phyloP scores from a whole-genome alignment of 1,140 invertebrate genomes.

The Drosophila grimshawi region DNA sequence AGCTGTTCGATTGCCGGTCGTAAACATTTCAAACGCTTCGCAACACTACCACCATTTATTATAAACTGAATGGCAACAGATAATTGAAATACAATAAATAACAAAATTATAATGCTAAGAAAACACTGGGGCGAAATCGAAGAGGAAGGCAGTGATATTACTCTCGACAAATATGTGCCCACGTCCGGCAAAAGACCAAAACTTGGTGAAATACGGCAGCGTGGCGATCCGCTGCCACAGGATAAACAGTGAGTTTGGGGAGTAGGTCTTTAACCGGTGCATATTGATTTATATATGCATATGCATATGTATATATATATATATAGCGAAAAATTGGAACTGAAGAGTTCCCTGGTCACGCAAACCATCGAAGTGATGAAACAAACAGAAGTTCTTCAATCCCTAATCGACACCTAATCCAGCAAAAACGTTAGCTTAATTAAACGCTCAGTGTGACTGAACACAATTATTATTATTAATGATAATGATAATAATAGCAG shows the following conservation, averaged over 20 bases:
- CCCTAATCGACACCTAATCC: constrained; percentile 81
- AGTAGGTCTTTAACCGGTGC: too few species aligned
- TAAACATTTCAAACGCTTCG: neutral
- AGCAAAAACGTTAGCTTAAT: constrained; percentile 73
- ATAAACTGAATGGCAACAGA: constrained; percentile 9
- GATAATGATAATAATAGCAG: constrained; percentile 52
- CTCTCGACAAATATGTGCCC: constrained; percentile 54
- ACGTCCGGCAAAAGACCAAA: constrained; percentile 54
- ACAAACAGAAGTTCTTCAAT: constrained; percentile 81
- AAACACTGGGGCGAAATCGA: constrained; percentile 69
- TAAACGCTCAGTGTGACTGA: too few species aligned
- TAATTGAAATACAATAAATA: neutral
- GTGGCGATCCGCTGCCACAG: constrained; percentile 27
- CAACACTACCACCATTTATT: constrained; percentile 23
- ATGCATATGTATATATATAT: neutral
- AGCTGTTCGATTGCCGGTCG: constrained; percentile 3
- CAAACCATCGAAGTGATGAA: constrained; percentile 84
- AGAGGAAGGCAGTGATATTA: constrained; percentile 25
- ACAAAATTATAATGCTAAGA: constrained; percentile 32
- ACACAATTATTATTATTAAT: neutral
- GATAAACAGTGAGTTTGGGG: constrained; percentile 47
- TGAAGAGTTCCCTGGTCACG: constrained; percentile 75
- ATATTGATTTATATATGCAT: neutral
- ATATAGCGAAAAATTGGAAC: constrained; percentile 54
- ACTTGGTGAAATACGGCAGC: constrained; percentile 56